phyloP scores from a whole-genome alignment of 2,888 invertebrate genomes.

The Hypena proboscidalis region DNA sequence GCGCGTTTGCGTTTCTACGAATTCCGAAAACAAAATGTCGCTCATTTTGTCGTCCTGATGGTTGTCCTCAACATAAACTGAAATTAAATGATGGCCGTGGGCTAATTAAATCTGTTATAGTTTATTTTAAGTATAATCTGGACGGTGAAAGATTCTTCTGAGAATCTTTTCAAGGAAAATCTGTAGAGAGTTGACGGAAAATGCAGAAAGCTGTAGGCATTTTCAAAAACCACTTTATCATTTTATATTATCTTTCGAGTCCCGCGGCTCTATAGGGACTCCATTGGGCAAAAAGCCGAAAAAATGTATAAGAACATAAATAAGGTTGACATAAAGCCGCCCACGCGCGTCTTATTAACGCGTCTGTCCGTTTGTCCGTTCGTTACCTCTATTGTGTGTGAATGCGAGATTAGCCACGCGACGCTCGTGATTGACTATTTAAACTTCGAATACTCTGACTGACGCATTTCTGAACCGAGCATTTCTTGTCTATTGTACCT shows the following conservation, averaged over 20 bases:
- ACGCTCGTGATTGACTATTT: conserved; percentile 83
- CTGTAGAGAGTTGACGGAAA: too few relatives aligned
- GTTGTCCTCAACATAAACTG: too few relatives aligned
- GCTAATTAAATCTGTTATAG: too few relatives aligned
- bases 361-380: conserved; percentile 81
- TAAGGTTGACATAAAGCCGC: conserved; percentile 82
- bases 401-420: conserved; percentile 82
- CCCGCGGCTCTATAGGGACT: conserved; percentile 45
- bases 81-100: too few relatives aligned
- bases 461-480: conserved; percentile 64
- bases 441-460: conserved; percentile 73
- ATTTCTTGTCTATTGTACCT: conserved; percentile 47
- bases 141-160: too few relatives aligned
- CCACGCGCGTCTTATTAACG: conserved; percentile 83
- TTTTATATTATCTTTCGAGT: conserved; percentile 34
- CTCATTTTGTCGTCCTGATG: too few relatives aligned
- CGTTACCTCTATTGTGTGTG: conserved; percentile 83
- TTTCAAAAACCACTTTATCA: too few relatives aligned
- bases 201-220: too few relatives aligned
- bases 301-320: conserved; percentile 77
- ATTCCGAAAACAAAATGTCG: conserved; percentile 14
- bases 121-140: too few relatives aligned
- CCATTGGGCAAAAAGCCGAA: conserved; percentile 63
- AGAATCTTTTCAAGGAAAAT: too few relatives aligned
- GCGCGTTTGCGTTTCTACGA: conserved; percentile 21